Base-by-base conservation (phyloP, 2,888 invertebrate species). In the Lypha dubia region DNA sequence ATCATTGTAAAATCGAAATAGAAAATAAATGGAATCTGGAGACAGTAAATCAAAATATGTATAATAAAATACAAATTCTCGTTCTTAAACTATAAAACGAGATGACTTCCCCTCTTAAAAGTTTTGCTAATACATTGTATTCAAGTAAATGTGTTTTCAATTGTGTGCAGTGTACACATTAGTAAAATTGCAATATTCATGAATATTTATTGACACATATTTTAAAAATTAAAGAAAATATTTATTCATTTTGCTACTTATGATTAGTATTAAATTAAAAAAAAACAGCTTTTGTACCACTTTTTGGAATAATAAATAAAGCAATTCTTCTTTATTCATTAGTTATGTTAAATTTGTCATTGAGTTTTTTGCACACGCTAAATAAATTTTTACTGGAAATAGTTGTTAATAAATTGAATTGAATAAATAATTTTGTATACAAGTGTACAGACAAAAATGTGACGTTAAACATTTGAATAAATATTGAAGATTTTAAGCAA, bases 391-490 rank as follows among this genome's bases (percentile, higher is more conserved):
- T 58, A 20, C 17, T 56, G 22, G 13, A 51, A 41, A 32, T 20
- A 38, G 17, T 11, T 56, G 35, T 28, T 41, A 32, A 65, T 41
- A 35, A 4, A n/a, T n/a, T n/a, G n/a, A 46, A 22, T 3, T 71
- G 22, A 28, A 20, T 49, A 51, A 49, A 63, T 20, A 20, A 5
- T 56, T 56, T 44, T 53, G 17, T 13, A 38, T 38, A 11, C 38
- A 13, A 38, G 11, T 38, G 13, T 35, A 38, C 38, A 58, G 35
- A 4, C 28, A 4, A 44, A 49, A n/a, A n/a, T n/a, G 15, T 68
- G 11, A 53, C 53, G 58, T 46, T 68, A 68, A 80, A 77, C 80
- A 80, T 80, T 76, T 84, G 84, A 49, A 56, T 77, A 76, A 80
- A 84, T 80, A 84, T 84, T 80, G 53, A 56, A 46, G 73, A 75